Evolutionary conservation across 2,113 vertebrate genomes (phyloP).

Genomic region (Ifrita kowaldi): DNA sequence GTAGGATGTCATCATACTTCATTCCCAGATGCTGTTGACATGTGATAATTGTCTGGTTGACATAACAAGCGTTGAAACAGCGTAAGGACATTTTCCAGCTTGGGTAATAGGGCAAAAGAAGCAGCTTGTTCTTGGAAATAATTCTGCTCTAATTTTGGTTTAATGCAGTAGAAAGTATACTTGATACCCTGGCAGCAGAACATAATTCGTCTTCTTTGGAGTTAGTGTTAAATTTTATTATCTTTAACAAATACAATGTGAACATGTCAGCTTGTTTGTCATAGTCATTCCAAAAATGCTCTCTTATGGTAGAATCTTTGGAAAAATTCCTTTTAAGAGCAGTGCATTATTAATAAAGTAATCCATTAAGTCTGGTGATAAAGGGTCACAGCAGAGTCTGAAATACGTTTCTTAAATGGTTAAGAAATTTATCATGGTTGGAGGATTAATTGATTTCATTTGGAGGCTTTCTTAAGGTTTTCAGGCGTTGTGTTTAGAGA

Average conservation of each 20-base stretch:
- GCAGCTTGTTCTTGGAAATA: neutral
- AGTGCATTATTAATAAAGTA: slow-evolving; percentile 85
- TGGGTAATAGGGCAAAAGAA: neutral
- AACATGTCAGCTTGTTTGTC: slow-evolving; percentile 76
- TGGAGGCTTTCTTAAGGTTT: slow-evolving; percentile 72
- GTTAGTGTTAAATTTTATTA: slow-evolving; percentile 73
- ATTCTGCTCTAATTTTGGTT: slow-evolving; percentile 37
- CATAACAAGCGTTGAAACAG: neutral
- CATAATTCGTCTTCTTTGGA: slow-evolving; percentile 29
- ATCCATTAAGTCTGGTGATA: slow-evolving; percentile 80
- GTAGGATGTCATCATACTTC: neutral
- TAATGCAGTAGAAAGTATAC: slow-evolving; percentile 22
- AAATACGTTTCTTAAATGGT: slow-evolving; percentile 77
- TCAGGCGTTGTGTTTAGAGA: slow-evolving; percentile 61
- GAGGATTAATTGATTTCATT: slow-evolving; percentile 83
- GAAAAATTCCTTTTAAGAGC: slow-evolving; percentile 77
- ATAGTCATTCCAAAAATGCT: slow-evolving; percentile 71
- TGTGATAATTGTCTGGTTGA: neutral
- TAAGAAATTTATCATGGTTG: slow-evolving; percentile 77
- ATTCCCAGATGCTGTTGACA: neutral
- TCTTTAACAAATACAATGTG: slow-evolving; percentile 71
- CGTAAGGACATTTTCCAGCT: neutral
- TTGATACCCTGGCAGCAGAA: slow-evolving; percentile 1
- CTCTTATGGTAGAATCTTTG: slow-evolving; percentile 74
- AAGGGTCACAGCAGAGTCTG: slow-evolving; percentile 76